Percentiles rank a stretch among this genome's conserved stretches.
Conservation (phyloP, 1,140 invertebrate species). For the Agrilus planipennis region DNA sequence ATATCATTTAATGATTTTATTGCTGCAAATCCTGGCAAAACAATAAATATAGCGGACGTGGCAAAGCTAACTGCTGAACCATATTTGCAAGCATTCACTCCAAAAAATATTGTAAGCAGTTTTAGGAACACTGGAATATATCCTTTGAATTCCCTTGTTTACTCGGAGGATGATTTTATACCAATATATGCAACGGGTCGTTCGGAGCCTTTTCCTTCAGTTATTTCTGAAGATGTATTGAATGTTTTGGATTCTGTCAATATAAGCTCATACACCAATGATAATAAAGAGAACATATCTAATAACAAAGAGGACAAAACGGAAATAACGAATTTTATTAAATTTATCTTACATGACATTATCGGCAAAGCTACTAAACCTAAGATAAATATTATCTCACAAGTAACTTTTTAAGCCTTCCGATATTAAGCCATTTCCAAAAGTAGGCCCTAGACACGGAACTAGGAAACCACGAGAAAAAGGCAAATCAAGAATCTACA, state of each 20-base stretch:
- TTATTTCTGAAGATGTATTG: too few species aligned
- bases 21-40: slow-evolving; percentile 20
- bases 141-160: slow-evolving; percentile 10
- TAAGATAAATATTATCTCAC: too few species aligned
- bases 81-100: slow-evolving; percentile 16
- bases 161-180: slow-evolving; percentile 1
- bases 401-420: too few species aligned
- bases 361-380: not conserved
- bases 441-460: not conserved
- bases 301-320: not conserved
- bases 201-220: not conserved
- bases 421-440: slow-evolving; percentile 1
- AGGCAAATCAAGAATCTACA: not conserved
- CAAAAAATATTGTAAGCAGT: slow-evolving; percentile 14
- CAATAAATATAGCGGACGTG: slow-evolving; percentile 28
- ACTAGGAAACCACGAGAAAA: not conserved
- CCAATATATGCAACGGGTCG: too few species aligned
- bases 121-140: slow-evolving; percentile 14
- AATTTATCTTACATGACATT: not conserved
- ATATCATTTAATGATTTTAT: slow-evolving; percentile 26
- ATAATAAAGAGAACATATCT: not conserved
- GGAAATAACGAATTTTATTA: too few species aligned
- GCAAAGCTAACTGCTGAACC: slow-evolving; percentile 13
- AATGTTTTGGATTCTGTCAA: too few species aligned
- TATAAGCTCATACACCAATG: too few species aligned